These are phyloP conservation scores for Psilanteris sp. DNA, from an alignment of 1,140 invertebrate species.

Conservation along the genomic window DNA sequence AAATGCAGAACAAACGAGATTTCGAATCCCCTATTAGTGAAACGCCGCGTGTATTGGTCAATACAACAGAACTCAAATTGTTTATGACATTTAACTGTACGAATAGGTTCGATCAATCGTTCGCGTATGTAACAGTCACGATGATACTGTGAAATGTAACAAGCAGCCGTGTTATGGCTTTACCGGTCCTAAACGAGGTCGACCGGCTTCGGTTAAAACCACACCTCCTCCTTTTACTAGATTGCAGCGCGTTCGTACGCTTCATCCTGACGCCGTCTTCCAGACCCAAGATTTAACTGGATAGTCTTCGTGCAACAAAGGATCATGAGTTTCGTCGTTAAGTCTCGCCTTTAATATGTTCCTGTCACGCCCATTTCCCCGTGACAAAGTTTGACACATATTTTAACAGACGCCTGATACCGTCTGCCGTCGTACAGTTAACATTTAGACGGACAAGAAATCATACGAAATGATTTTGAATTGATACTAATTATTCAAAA, in stretches of 20 bases:
- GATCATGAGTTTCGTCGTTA: conserved; percentile 1
- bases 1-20: too few species aligned
- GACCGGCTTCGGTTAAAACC: conserved; percentile 69
- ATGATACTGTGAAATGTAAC: conserved; percentile 46
- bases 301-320: conserved; percentile 20
- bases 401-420: too few species aligned
- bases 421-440: too few species aligned
- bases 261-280: conserved; percentile 55
- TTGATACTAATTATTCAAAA: too few species aligned
- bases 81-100: conserved; percentile 9
- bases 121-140: conserved; percentile 23
- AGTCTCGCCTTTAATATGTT: neutral
- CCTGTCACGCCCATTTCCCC: conserved; percentile 7
- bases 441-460: too few species aligned
- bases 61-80: neutral
- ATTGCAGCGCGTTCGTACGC: conserved; percentile 32
- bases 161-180: conserved; percentile 50
- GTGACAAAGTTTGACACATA: neutral
- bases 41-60: too few species aligned
- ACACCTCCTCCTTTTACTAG: conserved; percentile 70
- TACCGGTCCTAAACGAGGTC: conserved; percentile 75
- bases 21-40: too few species aligned
- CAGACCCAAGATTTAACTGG: conserved; percentile 36
- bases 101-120: conserved; percentile 9
- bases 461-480: too few species aligned